Conservation (phyloP, 2,888 invertebrate species). For the Euplagia quadripunctaria region DNA sequence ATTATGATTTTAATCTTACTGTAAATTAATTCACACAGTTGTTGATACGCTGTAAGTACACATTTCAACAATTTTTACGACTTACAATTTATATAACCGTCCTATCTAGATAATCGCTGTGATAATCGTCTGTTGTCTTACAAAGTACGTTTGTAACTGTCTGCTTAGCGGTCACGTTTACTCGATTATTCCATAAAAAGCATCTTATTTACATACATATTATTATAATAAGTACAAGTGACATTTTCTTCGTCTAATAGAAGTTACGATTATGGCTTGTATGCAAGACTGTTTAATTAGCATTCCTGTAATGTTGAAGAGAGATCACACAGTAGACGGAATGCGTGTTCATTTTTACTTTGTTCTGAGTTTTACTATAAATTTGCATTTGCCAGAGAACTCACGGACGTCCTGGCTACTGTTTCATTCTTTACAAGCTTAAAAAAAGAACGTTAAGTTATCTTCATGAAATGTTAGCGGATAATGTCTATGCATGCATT, state of each 20-base stretch:
- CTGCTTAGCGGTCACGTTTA: constrained; percentile 32
- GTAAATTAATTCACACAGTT: background rate
- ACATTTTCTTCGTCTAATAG: constrained; percentile 24
- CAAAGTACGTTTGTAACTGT: constrained; percentile 24
- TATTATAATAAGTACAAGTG: too few species aligned
- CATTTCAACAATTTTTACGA: background rate
- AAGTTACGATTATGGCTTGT: constrained; percentile 13
- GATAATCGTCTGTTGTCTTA: constrained; percentile 33
- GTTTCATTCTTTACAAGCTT: background rate
- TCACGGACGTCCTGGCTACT: background rate
- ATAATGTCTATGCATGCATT: background rate
- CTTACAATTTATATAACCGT: constrained; percentile 1
- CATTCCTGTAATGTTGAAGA: background rate
- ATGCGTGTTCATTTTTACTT: background rate
- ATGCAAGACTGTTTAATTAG: constrained; percentile 11
- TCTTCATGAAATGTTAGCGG: too few species aligned
- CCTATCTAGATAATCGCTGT: constrained; percentile 26
- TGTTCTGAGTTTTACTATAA: background rate
- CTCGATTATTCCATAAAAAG: constrained; percentile 24
- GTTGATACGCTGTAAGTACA: background rate
- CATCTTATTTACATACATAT: constrained; percentile 28
- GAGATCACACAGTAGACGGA: background rate
- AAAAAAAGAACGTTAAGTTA: background rate
- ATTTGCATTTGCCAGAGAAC: background rate
- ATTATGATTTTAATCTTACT: background rate